Percentiles rank a stretch among this genome's conserved stretches.
phyloP scores from a whole-genome alignment of 2,113 vertebrate genomes.

The Tilapia sparmanii region DNA sequence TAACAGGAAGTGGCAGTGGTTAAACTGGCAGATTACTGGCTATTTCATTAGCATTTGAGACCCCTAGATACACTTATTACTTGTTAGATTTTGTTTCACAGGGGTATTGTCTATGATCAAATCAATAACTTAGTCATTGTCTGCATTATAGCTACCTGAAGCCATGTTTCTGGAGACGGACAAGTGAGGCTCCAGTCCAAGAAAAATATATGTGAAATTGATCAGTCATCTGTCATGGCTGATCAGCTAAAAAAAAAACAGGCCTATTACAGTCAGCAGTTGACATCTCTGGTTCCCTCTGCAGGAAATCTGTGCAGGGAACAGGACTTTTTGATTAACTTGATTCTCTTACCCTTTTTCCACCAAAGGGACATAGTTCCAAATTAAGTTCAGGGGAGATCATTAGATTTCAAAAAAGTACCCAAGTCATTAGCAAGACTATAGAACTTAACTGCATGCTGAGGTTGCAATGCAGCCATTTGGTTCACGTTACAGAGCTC shows the following conservation, averaged over 20 bases:
- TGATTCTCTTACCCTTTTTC: background rate
- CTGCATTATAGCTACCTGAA: background rate
- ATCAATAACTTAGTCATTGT: background rate
- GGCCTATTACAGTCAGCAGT: background rate
- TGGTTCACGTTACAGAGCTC: background rate
- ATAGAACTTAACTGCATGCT: background rate
- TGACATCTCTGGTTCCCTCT: background rate
- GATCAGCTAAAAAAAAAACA: background rate
- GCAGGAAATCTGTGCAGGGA: background rate
- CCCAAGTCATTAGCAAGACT: background rate
- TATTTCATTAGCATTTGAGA: background rate
- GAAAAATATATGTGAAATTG: background rate
- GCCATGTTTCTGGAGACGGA: background rate
- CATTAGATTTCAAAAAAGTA: background rate
- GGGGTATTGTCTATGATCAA: background rate
- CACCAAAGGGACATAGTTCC: rapidly evolving
- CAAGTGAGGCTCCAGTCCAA: background rate
- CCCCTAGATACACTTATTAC: background rate
- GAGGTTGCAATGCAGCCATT: background rate
- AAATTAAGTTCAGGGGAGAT: background rate
- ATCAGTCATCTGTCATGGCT: background rate
- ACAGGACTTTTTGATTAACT: background rate
- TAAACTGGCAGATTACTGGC: background rate
- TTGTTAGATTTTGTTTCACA: background rate
- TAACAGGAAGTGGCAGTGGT: background rate